These are phyloP conservation scores for Heliocidaris tuberculata DNA, from an alignment of 35 echinoderm and acorn worm genomes.

Conservation along the genomic window DNA sequence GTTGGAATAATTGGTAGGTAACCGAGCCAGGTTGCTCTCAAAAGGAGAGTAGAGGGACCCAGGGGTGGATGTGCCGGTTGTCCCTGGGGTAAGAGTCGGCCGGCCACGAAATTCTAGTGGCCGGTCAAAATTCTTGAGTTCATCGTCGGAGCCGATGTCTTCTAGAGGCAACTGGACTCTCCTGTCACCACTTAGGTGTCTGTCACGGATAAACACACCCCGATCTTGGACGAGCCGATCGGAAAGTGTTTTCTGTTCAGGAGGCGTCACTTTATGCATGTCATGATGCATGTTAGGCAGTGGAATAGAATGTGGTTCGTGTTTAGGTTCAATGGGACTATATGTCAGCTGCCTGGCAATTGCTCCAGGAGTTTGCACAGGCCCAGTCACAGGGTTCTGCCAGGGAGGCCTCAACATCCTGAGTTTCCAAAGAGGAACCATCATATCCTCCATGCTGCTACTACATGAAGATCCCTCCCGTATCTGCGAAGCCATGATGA, in stretches of 20 bases:
- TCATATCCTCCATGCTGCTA: conserved; percentile 52
- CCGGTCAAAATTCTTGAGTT: conserved; percentile 79
- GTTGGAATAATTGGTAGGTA: conserved; percentile 27
- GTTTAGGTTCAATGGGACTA: conserved; percentile 47
- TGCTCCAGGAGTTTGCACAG: conserved; percentile 7
- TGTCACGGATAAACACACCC: not conserved
- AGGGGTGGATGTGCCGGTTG: conserved; percentile 46
- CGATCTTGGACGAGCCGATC: conserved; percentile 26
- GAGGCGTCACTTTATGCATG: not conserved
- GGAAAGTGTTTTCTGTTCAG: not conserved
- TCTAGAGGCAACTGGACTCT: conserved; percentile 42
- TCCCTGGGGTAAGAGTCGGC: conserved; percentile 25
- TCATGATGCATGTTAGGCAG: conserved; percentile 3
- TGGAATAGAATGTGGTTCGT: not conserved
- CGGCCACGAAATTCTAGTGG: conserved; percentile 69
- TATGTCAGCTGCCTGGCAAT: conserved; percentile 62
- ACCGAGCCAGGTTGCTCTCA: conserved; percentile 43
- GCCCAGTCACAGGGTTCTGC: conserved; percentile 47
- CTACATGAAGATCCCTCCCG: not conserved
- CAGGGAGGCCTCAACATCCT: conserved; percentile 76
- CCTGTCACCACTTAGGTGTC: not conserved
- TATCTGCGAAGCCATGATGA: conserved; percentile 1
- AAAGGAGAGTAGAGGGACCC: conserved; percentile 48
- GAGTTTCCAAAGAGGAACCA: conserved; percentile 73
- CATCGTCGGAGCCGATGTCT: conserved; percentile 77